phyloP scores from a whole-genome alignment of 2,797 vertebrate species.

The Platalea minor region DNA sequence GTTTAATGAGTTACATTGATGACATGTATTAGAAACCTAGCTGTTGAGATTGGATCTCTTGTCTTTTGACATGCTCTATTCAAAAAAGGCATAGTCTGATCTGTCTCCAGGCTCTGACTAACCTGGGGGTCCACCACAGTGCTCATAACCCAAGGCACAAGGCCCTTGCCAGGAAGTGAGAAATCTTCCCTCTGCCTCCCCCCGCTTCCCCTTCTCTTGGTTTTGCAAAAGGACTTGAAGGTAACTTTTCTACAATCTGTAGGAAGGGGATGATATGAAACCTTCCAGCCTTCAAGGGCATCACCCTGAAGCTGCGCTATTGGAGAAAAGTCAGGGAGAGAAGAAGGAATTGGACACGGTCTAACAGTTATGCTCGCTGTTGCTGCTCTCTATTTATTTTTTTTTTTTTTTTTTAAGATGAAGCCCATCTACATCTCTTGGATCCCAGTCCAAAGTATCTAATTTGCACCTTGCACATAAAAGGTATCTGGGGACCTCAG shows the following conservation, averaged over 20 bases:
- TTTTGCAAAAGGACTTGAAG: neutral
- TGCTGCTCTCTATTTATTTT: neutral
- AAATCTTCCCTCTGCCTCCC: neutral
- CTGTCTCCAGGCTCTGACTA: neutral
- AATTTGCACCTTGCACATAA: too few species aligned
- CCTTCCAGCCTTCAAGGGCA: neutral
- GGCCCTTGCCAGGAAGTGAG: neutral
- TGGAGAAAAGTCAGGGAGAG: neutral
- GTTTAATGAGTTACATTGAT: neutral
- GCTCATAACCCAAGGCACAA: neutral
- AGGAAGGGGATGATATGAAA: neutral
- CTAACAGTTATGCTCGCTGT: accelerated
- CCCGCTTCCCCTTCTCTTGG: neutral
- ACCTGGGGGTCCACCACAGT: neutral
- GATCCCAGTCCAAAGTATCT: neutral
- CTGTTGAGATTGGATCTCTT: neutral
- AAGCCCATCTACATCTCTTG: neutral
- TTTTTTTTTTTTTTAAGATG: neutral
- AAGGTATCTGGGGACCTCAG: accelerated
- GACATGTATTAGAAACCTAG: neutral
- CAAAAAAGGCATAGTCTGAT: neutral
- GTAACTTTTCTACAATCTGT: neutral
- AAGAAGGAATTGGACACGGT: neutral
- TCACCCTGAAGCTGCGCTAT: accelerated
- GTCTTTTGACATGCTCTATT: neutral